Evolutionary conservation across 1,140 invertebrate genomes (phyloP), one percentile per base, ranked within the genome.

Genomic region (Magallana angulata): DNA sequence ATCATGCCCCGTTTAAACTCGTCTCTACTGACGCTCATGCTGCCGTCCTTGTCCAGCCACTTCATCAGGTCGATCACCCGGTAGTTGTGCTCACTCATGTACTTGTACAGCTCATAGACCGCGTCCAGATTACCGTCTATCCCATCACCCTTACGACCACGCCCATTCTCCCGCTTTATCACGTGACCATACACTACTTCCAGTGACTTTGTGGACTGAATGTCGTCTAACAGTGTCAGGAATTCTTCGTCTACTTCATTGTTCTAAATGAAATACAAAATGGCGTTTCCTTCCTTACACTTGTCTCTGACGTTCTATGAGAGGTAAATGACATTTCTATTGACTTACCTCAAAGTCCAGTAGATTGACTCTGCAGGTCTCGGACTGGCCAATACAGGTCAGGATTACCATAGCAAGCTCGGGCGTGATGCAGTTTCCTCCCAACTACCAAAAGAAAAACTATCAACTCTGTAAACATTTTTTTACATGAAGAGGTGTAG

Each of bases 21-120:
- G 0, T 91, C 90, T 18, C 89, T 87, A 48, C 90, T 91, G 14
- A 94, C 87, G 30, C 90, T 86, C 91, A 91, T 91, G 60, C 89
- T 92, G 5, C 89, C 64, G 86, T 94, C 93, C 82, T 90, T 92
- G 82, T 94, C 93, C 16, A 93, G 88, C 81, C 92, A 90, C 71
- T 92, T 93, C 90, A 94, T 93, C 36, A 94, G 82, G 87, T 94
- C 93, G 57, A 94, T 93, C 8, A 94, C 89, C n/a, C 92, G 87
- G 58, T 93, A 91, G 12, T 92, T 91, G 81, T 90, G 89, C 30
- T 91, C 90, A 30, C 89, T 85, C 64, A 92, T 92, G 82, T 91
- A 94, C 80, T 85, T 89, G 57, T 68, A 89, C 7, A 89, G 71
- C 58, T 92, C 88, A 76, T 91, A 89, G 57, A 94, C 85, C 57